phyloP scores from a whole-genome alignment of 2,888 invertebrate genomes.

The Aproaerema taeniolella region DNA sequence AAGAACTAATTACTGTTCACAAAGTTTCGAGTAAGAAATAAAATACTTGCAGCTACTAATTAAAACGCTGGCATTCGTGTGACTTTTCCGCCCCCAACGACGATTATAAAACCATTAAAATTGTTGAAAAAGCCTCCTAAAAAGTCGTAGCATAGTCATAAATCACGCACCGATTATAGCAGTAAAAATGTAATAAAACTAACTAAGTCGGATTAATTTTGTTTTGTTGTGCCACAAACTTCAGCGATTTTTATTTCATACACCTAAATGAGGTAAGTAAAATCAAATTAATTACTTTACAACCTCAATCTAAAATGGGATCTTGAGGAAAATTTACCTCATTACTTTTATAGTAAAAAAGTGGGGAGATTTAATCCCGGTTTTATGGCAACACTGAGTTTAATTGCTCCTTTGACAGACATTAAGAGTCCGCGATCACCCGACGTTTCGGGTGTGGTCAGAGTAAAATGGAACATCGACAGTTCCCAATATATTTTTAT shows the following conservation, averaged over 20 bases:
- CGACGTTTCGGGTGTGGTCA: conserved; percentile 63
- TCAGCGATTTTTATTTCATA: no score
- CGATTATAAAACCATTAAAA: conserved; percentile 46
- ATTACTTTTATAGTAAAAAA: no score
- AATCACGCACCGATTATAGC: conserved; percentile 45
- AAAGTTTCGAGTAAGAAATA: conserved; percentile 15
- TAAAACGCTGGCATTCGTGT: conserved; percentile 12
- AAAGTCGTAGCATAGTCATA: conserved; percentile 36
- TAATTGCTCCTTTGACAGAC: conserved; percentile 76
- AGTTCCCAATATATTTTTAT: conserved; percentile 65
- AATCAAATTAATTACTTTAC: no score
- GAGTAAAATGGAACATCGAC: conserved; percentile 56
- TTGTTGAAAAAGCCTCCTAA: conserved; percentile 32
- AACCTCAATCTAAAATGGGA: no score
- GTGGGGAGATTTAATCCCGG: no score
- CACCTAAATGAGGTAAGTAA: no score
- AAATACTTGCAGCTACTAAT: conserved; percentile 25
- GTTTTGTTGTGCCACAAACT: not conserved
- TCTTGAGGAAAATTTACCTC: no score
- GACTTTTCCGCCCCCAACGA: conserved; percentile 24
- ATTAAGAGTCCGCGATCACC: conserved; percentile 54
- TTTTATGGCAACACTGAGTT: conserved; percentile 67
- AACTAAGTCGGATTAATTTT: conserved; percentile 10
- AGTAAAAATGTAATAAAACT: conserved; percentile 41
- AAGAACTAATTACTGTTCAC: not conserved